Evolutionary conservation across 2,797 vertebrate species (phyloP), one percentile per base, ranked within the genome.

Genomic region (Pogoniulus pusillus): DNA sequence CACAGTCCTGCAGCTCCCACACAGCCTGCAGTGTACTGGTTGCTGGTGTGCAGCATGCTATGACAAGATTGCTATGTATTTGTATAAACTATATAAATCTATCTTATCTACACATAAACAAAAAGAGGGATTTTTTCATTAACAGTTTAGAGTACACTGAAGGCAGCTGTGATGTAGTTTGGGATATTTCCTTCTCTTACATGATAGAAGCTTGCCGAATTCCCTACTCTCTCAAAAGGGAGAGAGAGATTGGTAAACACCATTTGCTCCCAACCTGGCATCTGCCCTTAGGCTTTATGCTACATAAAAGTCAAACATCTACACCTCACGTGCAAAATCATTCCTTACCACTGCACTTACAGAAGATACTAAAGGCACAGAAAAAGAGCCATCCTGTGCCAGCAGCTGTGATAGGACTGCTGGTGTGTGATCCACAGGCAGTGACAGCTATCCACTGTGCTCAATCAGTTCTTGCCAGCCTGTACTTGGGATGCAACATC

Each of bases 1-100:
- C 66, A 34, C 8, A 20, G 30, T 10, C 47, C 41, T 90, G 73
- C 73, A 77, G 87, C 58, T 77, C 62, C 73, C 1, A 0, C 39
- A 49, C 62, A 73, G 49, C 57, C 69, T 12, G 17, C 13, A 29
- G 26, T 0, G 10, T 27, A 73, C 79, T 30, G 41, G 16, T 4
- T 47, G 53, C 55, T 76, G 63, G 23, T 5, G 30, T 64, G 74
- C 63, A 70, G 41, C 57, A 71, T 18, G 47, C 57, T 68, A 22
- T 0, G 39, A 35, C 12, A 27, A 17, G 10, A 53, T 12, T 2
- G 5, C 1, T 1, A 8, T 0, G 11, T 2, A 26, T 17, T 19
- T 47, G 12, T 34, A 9, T 23, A 63, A 17, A 4, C 19, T 9
- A 27, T n/a, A 51, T n/a, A 43, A 29, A 54, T 54, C 27, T 54